Evolutionary conservation across 2,888 invertebrate genomes (phyloP).

Genomic region (Caenorhabditis imperialis): DNA sequence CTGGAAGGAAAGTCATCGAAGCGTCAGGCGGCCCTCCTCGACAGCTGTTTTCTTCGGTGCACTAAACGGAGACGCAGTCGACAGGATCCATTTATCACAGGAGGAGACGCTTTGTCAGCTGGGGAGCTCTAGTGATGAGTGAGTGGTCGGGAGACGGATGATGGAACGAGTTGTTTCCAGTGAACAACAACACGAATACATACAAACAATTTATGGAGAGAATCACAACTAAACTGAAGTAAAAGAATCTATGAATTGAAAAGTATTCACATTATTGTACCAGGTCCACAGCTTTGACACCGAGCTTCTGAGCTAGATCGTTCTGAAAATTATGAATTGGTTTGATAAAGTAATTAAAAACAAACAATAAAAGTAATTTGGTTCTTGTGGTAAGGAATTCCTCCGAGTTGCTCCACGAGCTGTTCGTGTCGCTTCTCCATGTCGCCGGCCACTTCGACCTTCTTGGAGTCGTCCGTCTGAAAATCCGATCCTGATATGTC

Average conservation of each 20-base stretch:
- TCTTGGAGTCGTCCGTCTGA: conserved; percentile 56
- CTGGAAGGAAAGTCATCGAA: conserved; percentile 24
- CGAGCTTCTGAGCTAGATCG: conserved; percentile 61
- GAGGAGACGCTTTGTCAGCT: conserved; percentile 37
- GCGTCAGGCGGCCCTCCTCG: conserved; percentile 32
- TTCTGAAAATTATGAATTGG: conserved; percentile 56
- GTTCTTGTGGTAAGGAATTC: conserved; percentile 75
- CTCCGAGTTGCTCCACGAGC: conserved; percentile 69
- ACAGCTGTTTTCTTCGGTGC: conserved; percentile 39
- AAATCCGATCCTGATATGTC: conserved; percentile 28
- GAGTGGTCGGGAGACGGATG: conserved; percentile 15
- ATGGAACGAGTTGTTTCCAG: conserved; percentile 42
- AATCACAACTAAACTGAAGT: not conserved
- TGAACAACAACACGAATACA: too few species aligned
- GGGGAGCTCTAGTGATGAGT: conserved; percentile 27
- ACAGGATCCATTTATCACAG: conserved; percentile 46
- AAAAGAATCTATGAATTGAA: too few species aligned
- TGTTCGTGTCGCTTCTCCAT: conserved; percentile 69
- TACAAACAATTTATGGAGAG: not conserved
- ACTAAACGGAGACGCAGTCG: conserved; percentile 42
- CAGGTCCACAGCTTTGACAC: conserved; percentile 49
- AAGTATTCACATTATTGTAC: conserved; percentile 1
- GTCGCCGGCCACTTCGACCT: conserved; percentile 74
- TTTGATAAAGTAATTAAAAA: not conserved
- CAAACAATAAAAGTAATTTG: conserved; percentile 64